Percentiles rank a stretch among this genome's conserved stretches.
Evolutionary conservation across 2,797 vertebrate genomes (phyloP).

Genomic region (Emys orbicularis): DNA sequence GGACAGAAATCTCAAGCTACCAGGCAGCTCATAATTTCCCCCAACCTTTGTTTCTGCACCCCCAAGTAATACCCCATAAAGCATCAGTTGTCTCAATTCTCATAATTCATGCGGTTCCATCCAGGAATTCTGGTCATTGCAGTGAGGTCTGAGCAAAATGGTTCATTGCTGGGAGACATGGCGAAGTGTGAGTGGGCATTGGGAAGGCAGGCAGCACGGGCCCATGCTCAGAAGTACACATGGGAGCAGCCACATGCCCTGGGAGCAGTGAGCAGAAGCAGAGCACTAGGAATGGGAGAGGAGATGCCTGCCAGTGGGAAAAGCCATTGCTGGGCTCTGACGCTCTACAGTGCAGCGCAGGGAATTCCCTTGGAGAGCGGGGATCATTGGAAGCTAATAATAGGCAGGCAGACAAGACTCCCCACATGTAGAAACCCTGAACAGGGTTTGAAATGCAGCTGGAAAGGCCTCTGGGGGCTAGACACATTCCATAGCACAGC

Average conservation of each 20-base stretch:
- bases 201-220: neutral
- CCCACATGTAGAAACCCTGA: neutral
- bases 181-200: no score
- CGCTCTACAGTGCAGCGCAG: neutral
- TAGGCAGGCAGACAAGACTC: neutral
- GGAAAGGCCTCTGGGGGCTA: neutral
- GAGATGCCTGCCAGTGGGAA: neutral
- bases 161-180: neutral
- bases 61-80: neutral
- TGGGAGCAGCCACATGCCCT: no score
- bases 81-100: neutral
- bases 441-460: neutral
- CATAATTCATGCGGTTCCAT: neutral
- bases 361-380: neutral
- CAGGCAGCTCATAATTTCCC: neutral
- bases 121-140: neutral
- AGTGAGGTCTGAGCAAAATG: neutral
- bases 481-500: neutral
- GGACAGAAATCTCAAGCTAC: neutral
- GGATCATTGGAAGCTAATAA: neutral
- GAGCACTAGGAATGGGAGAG: neutral
- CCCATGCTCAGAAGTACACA: neutral
- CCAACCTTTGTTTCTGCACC: neutral
- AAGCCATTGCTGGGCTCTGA: neutral
- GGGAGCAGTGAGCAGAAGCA: neutral